Percentiles rank a stretch among this genome's conserved stretches.
Conservation (phyloP, 92 coral and sea anemone genomes). For the Epizoanthus ramosus region DNA sequence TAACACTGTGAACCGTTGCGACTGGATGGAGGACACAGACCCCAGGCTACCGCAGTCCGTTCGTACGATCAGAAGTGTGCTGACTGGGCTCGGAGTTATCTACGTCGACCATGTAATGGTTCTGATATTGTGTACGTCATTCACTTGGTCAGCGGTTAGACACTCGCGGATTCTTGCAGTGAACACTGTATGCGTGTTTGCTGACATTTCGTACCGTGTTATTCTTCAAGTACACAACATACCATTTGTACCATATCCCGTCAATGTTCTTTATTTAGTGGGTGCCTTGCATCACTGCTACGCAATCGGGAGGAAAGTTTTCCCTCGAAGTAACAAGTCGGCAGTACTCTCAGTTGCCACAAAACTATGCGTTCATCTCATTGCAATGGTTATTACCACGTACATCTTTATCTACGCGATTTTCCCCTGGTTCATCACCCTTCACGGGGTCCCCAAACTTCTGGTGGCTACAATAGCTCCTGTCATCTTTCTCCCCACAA, state of each 20-base stretch:
- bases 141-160: constrained; percentile 19
- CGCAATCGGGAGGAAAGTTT: background rate
- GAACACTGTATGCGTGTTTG: background rate
- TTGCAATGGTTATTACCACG: background rate
- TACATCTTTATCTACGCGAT: background rate
- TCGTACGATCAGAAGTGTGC: background rate
- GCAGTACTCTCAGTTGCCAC: background rate
- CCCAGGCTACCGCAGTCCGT: background rate
- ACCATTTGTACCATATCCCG: background rate
- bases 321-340: constrained; percentile 8
- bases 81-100: background rate
- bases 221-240: background rate
- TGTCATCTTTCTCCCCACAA: background rate
- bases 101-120: background rate
- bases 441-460: constrained; percentile 8
- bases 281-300: background rate
- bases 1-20: constrained; percentile 7
- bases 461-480: background rate
- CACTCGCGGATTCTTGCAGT: background rate
- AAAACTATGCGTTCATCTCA: constrained; percentile 1
- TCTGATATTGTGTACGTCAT: background rate
- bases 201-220: constrained; percentile 15
- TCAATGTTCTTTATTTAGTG: background rate
- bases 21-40: background rate
- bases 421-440: background rate